Evolutionary conservation across 2,888 invertebrate genomes (phyloP).

Genomic region (Esperia sulphurella): DNA sequence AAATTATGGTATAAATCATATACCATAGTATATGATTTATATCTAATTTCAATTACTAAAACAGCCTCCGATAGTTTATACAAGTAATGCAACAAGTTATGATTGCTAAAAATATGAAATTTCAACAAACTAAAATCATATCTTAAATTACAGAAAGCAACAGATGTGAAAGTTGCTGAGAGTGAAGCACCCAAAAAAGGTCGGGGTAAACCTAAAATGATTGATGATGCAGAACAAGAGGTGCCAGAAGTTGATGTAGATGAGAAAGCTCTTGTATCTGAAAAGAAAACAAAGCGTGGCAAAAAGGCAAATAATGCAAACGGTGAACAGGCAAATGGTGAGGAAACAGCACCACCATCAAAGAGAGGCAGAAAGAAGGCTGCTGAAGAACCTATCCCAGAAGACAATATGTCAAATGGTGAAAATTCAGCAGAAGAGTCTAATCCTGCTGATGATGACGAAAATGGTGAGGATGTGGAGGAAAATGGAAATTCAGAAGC

Average conservation of each 20-base stretch:
- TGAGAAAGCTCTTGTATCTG: conserved; percentile 25
- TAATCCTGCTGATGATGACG: conserved; percentile 33
- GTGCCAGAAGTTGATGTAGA: conserved; percentile 30
- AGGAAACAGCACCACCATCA: conserved; percentile 40
- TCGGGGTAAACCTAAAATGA: conserved; percentile 55
- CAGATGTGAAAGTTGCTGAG: conserved; percentile 51
- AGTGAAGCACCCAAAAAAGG: conserved; percentile 59
- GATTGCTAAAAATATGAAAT: background rate
- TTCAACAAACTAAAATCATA: background rate
- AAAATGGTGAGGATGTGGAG: conserved; percentile 39
- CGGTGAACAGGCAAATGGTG: conserved; percentile 32
- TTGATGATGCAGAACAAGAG: conserved; percentile 31
- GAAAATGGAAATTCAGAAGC: conserved; percentile 42
- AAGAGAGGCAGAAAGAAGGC: conserved; percentile 62
- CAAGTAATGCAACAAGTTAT: background rate
- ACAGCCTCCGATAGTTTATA: too few relatives aligned
- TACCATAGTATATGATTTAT: too few relatives aligned
- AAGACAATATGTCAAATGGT: conserved; percentile 41
- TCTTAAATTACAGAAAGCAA: conserved; percentile 55
- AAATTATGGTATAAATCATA: too few relatives aligned
- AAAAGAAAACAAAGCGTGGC: conserved; percentile 49
- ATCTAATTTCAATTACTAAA: too few relatives aligned
- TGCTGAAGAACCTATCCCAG: conserved; percentile 31
- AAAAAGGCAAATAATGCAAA: conserved; percentile 44
- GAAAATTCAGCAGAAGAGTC: conserved; percentile 45